Evolutionary conservation across 1,140 invertebrate genomes (phyloP), one percentile per base, ranked within the genome.

Genomic region (Lasaia peninsularis): DNA sequence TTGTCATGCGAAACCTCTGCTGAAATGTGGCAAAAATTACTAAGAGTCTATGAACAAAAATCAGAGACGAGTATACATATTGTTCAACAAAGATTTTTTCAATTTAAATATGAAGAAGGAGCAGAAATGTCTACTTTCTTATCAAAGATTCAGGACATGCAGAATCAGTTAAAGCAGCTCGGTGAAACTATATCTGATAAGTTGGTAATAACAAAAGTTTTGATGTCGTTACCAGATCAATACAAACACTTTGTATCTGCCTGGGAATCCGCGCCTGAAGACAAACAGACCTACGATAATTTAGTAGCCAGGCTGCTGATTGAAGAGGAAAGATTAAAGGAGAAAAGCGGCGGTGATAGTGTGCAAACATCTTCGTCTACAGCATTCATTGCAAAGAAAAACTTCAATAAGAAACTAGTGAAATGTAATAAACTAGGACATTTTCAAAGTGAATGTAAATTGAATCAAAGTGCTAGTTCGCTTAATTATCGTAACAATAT

Each of bases 71-170:
- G 49, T 12, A 14, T 51, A 1, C 49, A 52, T 10, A 52, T 52
- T 18, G 32, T 52, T 10, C 12, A 52, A 10, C 51, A 52, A 12
- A 34, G 14, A 34, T 52, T 52, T 4, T 52, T 52, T 28, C 49
- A 51, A 28, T 51, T 7, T 12, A 51, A 51, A 31, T 51, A 28
- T 12, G 49, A 24, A 6, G 10, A 56, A 11, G 37, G 37, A 3
- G 5, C n/a, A 7, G 54, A 56, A 9, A 56, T 56, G 35, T 56
- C 54, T 2, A 10, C 24, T 1, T 55, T 55, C 10, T 37, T 55
- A 28, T 44, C 53, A 31, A 55, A 55, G 7, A 28, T 55, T 3
- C 53, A 55, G 12, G 35, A 55, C 9, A 40, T 55, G 53, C 53
- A 55, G 21, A 55, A 40, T 10, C 35, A 55, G 37, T 21, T 54